These are phyloP conservation scores for Trichonephila clavata DNA, from an alignment of 1,140 invertebrate genomes.

Conservation along the genomic window DNA sequence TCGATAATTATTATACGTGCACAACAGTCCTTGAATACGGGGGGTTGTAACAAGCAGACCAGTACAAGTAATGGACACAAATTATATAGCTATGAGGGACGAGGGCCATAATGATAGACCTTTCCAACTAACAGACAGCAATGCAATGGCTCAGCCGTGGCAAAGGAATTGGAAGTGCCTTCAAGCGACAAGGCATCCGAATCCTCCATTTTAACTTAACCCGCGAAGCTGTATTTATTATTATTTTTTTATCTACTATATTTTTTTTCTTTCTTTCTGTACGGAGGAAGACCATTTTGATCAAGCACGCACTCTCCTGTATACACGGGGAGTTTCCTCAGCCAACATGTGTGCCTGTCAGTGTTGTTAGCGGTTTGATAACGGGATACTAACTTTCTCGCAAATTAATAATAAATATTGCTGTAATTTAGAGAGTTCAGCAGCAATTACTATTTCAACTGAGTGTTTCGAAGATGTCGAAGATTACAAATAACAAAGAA, in stretches of 20 bases:
- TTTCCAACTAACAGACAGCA: constrained; percentile 72
- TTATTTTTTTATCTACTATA: background rate
- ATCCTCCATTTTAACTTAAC: constrained; percentile 64
- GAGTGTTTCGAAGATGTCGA: background rate
- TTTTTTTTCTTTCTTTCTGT: background rate
- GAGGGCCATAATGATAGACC: constrained; percentile 71
- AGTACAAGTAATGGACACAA: constrained; percentile 76
- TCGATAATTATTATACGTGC: constrained; percentile 75
- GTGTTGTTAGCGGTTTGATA: constrained; percentile 10
- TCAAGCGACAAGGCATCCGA: constrained; percentile 53
- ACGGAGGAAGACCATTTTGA: background rate
- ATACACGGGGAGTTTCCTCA: background rate
- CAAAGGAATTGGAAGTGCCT: constrained; percentile 53
- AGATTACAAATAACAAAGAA: background rate
- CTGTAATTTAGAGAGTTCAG: background rate
- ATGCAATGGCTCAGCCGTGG: constrained; percentile 57
- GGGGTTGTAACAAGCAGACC: constrained; percentile 49
- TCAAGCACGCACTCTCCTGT: constrained; percentile 19
- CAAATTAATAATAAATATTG: constrained; percentile 28
- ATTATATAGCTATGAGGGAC: constrained; percentile 72
- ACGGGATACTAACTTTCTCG: background rate
- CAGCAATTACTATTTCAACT: background rate
- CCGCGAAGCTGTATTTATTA: constrained; percentile 13
- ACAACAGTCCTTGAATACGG: constrained; percentile 65
- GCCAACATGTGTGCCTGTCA: constrained; percentile 11